Evolutionary conservation across 2,113 vertebrate genomes (phyloP).

Genomic region (Antigone vipio): DNA sequence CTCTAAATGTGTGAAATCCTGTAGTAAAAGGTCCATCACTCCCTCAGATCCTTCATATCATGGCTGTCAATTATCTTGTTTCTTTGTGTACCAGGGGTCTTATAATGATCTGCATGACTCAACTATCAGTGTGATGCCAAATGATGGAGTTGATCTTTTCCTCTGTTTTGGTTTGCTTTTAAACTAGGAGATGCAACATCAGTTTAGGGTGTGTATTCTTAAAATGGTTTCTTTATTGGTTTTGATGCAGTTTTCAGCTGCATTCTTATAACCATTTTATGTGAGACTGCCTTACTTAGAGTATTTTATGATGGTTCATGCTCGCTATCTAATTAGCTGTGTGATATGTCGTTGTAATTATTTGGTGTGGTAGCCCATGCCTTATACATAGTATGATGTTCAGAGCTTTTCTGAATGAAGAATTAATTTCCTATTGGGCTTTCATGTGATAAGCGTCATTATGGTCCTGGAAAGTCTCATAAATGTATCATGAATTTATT

Average conservation of each 20-base stretch:
- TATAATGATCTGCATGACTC: background rate
- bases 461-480: background rate
- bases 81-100: background rate
- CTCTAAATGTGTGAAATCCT: background rate
- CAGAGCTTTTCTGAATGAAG: background rate
- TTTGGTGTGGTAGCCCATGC: background rate
- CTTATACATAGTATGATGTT: background rate
- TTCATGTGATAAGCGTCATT: background rate
- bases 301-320: background rate
- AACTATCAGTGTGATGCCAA: background rate
- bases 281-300: background rate
- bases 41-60: background rate
- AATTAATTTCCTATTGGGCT: background rate
- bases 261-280: background rate
- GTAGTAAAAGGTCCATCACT: background rate
- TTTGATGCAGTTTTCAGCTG: background rate
- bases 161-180: background rate
- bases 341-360: background rate
- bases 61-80: background rate
- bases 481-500: background rate
- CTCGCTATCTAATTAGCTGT: background rate
- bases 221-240: background rate
- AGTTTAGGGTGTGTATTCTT: background rate
- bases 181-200: background rate
- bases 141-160: background rate